Evolutionary conservation across 35 echinoderm and acorn worm species (phyloP).

Genomic region (Heliocidaris erythrogramma): DNA sequence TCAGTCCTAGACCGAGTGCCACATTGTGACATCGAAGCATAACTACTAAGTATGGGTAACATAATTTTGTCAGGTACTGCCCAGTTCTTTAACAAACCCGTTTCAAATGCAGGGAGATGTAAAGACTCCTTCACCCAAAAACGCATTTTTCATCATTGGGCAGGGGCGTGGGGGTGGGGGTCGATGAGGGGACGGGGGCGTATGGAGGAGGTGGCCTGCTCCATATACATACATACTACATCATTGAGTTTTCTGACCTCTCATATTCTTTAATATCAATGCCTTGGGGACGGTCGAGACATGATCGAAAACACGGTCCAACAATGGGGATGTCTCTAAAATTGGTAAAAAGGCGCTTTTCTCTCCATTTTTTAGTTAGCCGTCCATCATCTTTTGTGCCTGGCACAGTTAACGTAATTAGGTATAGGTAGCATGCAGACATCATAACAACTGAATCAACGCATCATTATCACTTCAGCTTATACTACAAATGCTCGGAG

Average conservation of each 20-base stretch:
- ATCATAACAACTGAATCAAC: background rate
- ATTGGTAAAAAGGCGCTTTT: background rate
- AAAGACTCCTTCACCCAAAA: no score
- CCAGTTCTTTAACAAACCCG: no score
- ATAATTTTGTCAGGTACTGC: no score
- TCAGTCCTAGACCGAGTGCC: no score
- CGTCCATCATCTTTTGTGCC: background rate
- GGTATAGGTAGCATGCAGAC: background rate
- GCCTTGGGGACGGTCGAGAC: background rate
- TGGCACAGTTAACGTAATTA: constrained; percentile 12
- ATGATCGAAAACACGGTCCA: background rate
- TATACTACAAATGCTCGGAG: background rate
- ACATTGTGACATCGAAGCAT: no score
- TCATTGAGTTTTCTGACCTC: background rate
- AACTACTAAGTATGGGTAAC: no score
- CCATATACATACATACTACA: no score
- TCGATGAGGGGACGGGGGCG: no score
- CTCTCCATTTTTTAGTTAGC: background rate
- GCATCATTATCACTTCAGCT: background rate
- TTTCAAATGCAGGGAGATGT: no score
- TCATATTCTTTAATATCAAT: background rate
- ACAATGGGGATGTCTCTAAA: background rate
- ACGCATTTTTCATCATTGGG: background rate
- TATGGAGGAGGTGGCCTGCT: no score
- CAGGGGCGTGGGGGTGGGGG: background rate